Evolutionary conservation across 2,888 invertebrate species (phyloP), one percentile per base, ranked within the genome.

Genomic region (Cerastis leucographa): DNA sequence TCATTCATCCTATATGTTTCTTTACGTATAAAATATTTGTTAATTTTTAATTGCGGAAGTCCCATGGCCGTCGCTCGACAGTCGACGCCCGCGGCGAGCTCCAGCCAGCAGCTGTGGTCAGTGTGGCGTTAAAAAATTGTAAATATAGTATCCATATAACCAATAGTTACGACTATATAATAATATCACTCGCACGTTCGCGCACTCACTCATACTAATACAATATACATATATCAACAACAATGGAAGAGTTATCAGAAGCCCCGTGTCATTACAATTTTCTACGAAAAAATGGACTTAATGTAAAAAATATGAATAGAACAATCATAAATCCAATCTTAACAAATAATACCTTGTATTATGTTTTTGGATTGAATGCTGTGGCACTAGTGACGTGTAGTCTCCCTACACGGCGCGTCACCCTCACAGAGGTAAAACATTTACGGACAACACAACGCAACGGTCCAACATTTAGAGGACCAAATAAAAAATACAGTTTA

Each of bases 161-260:
- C 82, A 83, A 81, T 83, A 86, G 72, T 88, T 81, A 86, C 74
- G 78, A 87, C 84, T 85, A 86, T 83, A 87, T 68, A 76, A 81
- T 87, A 86, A 89, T 90, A 91, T 91, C 93, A 91, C 90, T 89
- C 91, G 89, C 90, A 89, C 93, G 89, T 86, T 85, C 91, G 88
- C 91, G 87, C 92, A 92, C 89, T 87, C 92, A 87, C 87, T 78
- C 91, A 86, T 87, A 90, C 90, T 88, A 83, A 87, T 90, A 90
- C 87, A 88, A 89, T 88, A 85, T 88, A 83, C 88, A 90, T 90
- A 90, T 90, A 91, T 92, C 90, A 93, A 93, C 92, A 95, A 95
- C 92, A 95, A 94, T 95, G 95, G 95, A 96, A 96, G 95, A 95
- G 89, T 93, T 91, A 86, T 93, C 89, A 94, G 95, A 95, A 96